phyloP scores from a whole-genome alignment of 2,888 invertebrate genomes.

The Alloplasta piceator region DNA sequence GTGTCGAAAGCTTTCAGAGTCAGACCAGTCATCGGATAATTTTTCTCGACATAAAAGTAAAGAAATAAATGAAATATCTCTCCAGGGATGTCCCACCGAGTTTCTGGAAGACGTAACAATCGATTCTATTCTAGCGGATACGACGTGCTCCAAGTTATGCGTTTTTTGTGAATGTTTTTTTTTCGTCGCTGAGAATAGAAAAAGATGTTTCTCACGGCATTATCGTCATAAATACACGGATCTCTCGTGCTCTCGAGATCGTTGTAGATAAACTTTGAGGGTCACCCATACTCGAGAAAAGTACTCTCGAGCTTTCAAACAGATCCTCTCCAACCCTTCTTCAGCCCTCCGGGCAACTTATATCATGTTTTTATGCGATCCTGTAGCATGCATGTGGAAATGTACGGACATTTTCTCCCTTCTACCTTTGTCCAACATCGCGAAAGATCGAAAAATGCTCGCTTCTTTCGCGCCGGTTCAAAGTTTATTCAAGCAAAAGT shows the following conservation, averaged over 20 bases:
- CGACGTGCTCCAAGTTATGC: no score
- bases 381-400: conserved; percentile 20
- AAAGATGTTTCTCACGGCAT: no score
- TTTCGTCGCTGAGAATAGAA: no score
- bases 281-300: conserved; percentile 19
- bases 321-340: neutral
- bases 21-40: neutral
- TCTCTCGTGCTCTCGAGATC: conserved; percentile 13
- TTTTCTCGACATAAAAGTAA: neutral
- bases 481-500: conserved; percentile 53
- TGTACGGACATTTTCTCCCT: conserved; percentile 17
- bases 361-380: conserved; percentile 16
- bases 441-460: conserved; percentile 45
- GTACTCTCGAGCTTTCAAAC: conserved; percentile 1
- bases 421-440: neutral
- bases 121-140: neutral
- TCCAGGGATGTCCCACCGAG: neutral
- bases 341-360: conserved; percentile 6
- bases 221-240: neutral
- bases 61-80: neutral
- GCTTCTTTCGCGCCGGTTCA: conserved; percentile 11
- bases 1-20: conserved; percentile 15
- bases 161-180: neutral
- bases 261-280: conserved; percentile 30
- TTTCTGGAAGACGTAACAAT: neutral